These are phyloP conservation scores for Wiebesia pumilae DNA, from an alignment of 1,140 invertebrate species.

Conservation along the genomic window DNA sequence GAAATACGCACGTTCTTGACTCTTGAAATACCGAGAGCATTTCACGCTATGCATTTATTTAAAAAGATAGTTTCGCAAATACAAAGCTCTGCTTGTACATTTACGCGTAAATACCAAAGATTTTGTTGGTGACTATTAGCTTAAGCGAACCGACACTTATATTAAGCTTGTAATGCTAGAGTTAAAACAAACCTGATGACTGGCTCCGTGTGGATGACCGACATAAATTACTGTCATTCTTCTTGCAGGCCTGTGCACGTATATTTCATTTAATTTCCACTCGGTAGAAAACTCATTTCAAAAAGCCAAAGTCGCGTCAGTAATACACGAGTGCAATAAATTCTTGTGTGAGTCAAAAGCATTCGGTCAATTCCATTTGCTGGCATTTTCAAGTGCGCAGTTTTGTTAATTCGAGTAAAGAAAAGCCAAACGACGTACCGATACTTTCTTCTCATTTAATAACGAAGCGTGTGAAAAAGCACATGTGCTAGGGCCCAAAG, in stretches of 20 bases:
- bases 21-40: no score
- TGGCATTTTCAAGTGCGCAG: not conserved
- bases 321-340: not conserved
- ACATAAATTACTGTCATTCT: not conserved
- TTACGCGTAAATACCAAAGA: no score
- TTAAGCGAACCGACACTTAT: no score
- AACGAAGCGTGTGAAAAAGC: conserved; percentile 38
- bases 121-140: no score
- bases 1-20: no score
- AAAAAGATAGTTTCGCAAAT: no score
- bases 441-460: not conserved
- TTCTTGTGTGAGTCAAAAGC: not conserved
- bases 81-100: no score
- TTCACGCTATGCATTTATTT: no score
- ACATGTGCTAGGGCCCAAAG: conserved; percentile 59
- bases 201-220: not conserved
- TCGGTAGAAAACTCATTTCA: not conserved
- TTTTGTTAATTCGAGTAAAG: conserved; percentile 18
- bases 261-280: conserved; percentile 7
- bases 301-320: no score
- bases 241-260: conserved; percentile 8
- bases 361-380: not conserved
- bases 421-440: conserved; percentile 5
- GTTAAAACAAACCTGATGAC: conserved; percentile 1
- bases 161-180: no score